Percentiles rank a stretch among this genome's conserved stretches.
Evolutionary conservation across 2,797 vertebrate species (phyloP).

Genomic region (Pagetopsis macropterus): DNA sequence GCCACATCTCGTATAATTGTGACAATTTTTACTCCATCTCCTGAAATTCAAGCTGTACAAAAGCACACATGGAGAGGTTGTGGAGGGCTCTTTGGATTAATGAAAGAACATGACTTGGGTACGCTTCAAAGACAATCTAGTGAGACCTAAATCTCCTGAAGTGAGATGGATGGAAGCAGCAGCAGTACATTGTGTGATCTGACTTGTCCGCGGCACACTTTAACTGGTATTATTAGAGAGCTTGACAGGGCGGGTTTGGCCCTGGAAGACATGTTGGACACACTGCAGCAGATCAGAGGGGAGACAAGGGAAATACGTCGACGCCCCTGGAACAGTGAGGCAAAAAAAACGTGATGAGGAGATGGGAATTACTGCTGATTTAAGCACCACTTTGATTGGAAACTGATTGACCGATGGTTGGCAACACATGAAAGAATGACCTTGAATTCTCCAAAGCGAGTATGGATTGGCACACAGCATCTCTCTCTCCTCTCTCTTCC

Average conservation of each 20-base stretch:
- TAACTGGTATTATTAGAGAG: slow-evolving; percentile 62
- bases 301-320: slow-evolving; percentile 57
- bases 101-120: slow-evolving; percentile 44
- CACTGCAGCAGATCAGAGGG: slow-evolving; percentile 66
- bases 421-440: slow-evolving; percentile 86
- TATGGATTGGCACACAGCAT: slow-evolving; percentile 75
- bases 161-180: slow-evolving; percentile 57
- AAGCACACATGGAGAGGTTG: slow-evolving; percentile 41
- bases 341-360: slow-evolving; percentile 63
- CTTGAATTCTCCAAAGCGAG: slow-evolving; percentile 82
- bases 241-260: slow-evolving; percentile 60
- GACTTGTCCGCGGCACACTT: slow-evolving; percentile 62
- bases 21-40: not conserved
- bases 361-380: slow-evolving; percentile 83
- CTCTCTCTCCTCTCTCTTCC: slow-evolving; percentile 45
- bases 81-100: slow-evolving; percentile 28
- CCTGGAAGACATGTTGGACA: slow-evolving; percentile 62
- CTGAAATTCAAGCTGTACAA: slow-evolving; percentile 1
- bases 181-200: slow-evolving; percentile 60
- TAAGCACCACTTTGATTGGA: slow-evolving; percentile 83
- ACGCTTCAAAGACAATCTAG: slow-evolving; percentile 54
- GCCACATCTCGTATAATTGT: not conserved
- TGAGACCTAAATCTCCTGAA: slow-evolving; percentile 50
- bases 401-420: slow-evolving; percentile 82
- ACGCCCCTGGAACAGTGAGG: slow-evolving; percentile 63